These are phyloP conservation scores for Paralvinella palmiformis DNA, from an alignment of 1,140 invertebrate species.

Conservation along the genomic window DNA sequence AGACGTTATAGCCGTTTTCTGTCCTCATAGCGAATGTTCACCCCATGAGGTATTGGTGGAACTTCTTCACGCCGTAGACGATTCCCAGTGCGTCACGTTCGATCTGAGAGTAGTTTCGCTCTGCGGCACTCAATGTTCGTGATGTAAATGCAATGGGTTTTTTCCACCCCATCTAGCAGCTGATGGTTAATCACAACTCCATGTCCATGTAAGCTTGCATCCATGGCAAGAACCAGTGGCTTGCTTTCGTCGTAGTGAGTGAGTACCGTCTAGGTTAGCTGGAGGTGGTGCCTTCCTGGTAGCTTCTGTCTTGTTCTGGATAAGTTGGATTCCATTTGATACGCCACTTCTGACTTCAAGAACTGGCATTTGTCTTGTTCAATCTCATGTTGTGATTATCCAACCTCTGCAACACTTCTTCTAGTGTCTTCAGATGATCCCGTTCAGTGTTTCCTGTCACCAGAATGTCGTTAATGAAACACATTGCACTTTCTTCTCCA, in stretches of 20 bases:
- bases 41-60: conserved; percentile 48
- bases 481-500: no score
- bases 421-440: background rate
- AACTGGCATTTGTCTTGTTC: conserved; percentile 6
- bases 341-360: background rate
- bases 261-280: no score
- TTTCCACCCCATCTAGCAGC: conserved; percentile 30
- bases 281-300: no score
- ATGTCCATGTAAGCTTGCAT: conserved; percentile 37
- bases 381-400: background rate
- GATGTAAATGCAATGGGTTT: conserved; percentile 48
- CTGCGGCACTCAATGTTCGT: conserved; percentile 40
- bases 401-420: conserved; percentile 4
- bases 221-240: conserved; percentile 30
- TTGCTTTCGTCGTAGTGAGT: conserved; percentile 31
- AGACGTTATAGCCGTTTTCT: conserved; percentile 25
- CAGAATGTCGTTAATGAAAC: conserved; percentile 4
- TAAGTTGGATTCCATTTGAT: background rate
- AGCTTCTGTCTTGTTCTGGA: no score
- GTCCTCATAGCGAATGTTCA: conserved; percentile 24
- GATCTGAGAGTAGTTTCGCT: conserved; percentile 51
- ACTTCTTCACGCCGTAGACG: conserved; percentile 46
- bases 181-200: conserved; percentile 42
- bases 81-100: conserved; percentile 53
- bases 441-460: conserved; percentile 5